A percentile compares a stretch with the other conserved stretches of the same genome.
Evolutionary conservation across 1,140 invertebrate genomes (phyloP).

Genomic region (Ips typographus): DNA sequence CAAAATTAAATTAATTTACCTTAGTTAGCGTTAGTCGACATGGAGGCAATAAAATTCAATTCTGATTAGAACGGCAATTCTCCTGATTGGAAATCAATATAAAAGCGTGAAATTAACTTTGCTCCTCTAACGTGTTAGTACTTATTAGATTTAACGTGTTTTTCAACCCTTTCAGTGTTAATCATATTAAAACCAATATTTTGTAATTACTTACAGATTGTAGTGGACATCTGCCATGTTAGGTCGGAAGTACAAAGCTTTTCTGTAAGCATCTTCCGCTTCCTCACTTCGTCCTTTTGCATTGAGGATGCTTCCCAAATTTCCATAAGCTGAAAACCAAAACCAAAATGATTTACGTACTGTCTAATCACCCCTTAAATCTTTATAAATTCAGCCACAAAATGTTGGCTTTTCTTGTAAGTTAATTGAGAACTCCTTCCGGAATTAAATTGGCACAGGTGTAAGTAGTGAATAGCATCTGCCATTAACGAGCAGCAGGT

Average conservation of each 20-base stretch:
- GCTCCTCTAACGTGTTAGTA: background rate
- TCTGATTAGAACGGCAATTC: conserved; percentile 13
- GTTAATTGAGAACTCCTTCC: too few relatives aligned
- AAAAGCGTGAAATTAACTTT: conserved; percentile 10
- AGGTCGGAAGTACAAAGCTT: conserved; percentile 81
- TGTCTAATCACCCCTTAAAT: background rate
- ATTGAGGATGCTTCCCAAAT: conserved; percentile 89
- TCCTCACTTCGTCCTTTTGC: conserved; percentile 79
- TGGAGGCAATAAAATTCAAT: conserved; percentile 7
- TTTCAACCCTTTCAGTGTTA: too few relatives aligned
- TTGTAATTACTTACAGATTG: conserved; percentile 83
- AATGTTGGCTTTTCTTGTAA: too few relatives aligned
- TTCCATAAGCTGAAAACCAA: conserved; percentile 81
- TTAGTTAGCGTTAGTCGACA: background rate
- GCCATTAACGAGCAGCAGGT: too few relatives aligned
- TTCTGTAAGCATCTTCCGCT: conserved; percentile 84
- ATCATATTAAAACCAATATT: background rate
- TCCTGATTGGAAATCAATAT: conserved; percentile 13
- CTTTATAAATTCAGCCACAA: too few relatives aligned
- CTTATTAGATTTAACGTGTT: too few relatives aligned
- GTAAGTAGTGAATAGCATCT: too few relatives aligned
- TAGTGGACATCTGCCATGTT: conserved; percentile 98
- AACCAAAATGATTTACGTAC: conserved; percentile 23
- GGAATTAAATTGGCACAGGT: too few relatives aligned
- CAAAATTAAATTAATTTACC: too few relatives aligned